Evolutionary conservation across 2,888 invertebrate genomes (phyloP).

Genomic region (Pyrgus malvae): DNA sequence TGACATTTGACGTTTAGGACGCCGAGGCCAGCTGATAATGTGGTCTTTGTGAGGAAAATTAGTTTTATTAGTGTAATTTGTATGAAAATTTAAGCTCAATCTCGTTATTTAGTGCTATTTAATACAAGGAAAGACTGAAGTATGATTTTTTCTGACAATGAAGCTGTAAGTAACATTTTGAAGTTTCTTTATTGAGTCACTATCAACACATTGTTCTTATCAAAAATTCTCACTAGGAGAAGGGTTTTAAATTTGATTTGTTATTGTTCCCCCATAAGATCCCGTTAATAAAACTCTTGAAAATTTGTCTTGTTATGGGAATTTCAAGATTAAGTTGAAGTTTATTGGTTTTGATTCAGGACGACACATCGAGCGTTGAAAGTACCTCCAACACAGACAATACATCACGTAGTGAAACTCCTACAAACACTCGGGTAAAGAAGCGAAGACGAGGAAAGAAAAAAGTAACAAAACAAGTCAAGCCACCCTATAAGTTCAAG

Average conservation of each 20-base stretch:
- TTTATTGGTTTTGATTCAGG: slow-evolving; percentile 57
- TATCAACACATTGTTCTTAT: slow-evolving; percentile 36
- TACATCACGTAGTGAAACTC: slow-evolving; percentile 90
- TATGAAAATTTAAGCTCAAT: slow-evolving; percentile 7
- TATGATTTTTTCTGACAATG: slow-evolving; percentile 76
- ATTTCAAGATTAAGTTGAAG: too few species aligned
- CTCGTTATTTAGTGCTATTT: slow-evolving; percentile 9
- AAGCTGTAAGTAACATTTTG: slow-evolving; percentile 64
- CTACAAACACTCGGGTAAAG: slow-evolving; percentile 84
- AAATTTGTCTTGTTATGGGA: too few species aligned
- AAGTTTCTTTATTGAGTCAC: slow-evolving; percentile 29
- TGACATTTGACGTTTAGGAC: slow-evolving; percentile 55
- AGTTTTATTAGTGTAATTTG: slow-evolving; percentile 13
- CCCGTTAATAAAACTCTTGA: too few species aligned
- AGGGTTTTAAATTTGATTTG: background rate
- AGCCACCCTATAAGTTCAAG: slow-evolving; percentile 90
- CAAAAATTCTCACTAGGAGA: slow-evolving; percentile 28
- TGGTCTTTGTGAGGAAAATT: slow-evolving; percentile 12
- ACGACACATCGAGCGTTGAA: slow-evolving; percentile 91
- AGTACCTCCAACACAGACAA: slow-evolving; percentile 91
- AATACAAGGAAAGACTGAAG: slow-evolving; percentile 17
- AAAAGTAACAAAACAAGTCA: slow-evolving; percentile 83
- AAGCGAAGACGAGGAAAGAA: slow-evolving; percentile 82
- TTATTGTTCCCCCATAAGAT: too few species aligned
- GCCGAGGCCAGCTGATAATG: slow-evolving; percentile 45